Conservation (phyloP, 1,140 invertebrate species). For the Calliphora vicina region DNA sequence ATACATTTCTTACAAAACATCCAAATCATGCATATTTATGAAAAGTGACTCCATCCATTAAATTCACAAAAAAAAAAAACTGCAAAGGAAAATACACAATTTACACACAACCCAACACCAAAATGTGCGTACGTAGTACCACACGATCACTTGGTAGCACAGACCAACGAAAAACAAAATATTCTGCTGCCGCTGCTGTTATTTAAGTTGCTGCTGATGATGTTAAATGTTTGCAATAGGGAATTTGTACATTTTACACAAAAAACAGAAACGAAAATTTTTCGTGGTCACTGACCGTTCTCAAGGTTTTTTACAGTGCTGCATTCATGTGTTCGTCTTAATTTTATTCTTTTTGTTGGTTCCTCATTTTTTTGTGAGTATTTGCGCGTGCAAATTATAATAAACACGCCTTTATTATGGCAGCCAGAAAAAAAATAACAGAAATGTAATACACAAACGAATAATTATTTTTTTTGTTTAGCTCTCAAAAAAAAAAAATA, state of each 20-base stretch:
- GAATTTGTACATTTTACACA: not conserved
- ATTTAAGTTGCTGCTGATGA: not conserved
- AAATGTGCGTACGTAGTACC: not conserved
- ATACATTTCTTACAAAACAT: not conserved
- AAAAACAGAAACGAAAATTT: not conserved
- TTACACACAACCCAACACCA: not conserved
- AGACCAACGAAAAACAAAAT: not conserved
- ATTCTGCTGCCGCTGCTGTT: not conserved
- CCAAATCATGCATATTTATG: conserved; percentile 3
- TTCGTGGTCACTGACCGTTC: conserved; percentile 15
- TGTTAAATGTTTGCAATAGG: conserved; percentile 5
- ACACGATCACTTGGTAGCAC: not conserved
- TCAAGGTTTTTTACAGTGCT: conserved; percentile 1
- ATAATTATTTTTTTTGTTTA: not conserved
- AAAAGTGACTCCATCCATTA: conserved; percentile 9
- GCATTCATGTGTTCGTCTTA: conserved; percentile 2
- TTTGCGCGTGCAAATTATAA: conserved; percentile 13
- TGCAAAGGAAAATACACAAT: no score
- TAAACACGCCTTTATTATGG: conserved; percentile 13
- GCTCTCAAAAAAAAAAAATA: not conserved
- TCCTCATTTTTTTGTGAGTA: not conserved
- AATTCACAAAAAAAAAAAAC: not conserved
- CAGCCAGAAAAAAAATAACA: not conserved
- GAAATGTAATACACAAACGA: no score
- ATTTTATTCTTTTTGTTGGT: not conserved